Conservation (phyloP, 2,113 vertebrate species). For the Maylandia zebra region DNA sequence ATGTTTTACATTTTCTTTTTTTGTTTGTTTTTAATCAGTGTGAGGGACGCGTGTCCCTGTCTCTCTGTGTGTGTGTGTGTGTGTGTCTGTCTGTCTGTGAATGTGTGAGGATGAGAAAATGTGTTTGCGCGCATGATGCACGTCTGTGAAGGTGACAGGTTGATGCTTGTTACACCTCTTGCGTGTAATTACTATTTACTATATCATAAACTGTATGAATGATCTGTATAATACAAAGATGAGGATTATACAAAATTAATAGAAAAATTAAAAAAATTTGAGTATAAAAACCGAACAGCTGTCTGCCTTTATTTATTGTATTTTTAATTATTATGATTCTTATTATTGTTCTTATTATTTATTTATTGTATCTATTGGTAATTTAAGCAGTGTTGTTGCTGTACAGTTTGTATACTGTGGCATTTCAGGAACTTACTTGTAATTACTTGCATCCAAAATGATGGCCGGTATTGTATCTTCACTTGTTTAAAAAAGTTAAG, state of each 20-base stretch:
- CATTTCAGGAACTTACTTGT: neutral
- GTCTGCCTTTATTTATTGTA: neutral
- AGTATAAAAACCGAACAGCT: slow-evolving; percentile 44
- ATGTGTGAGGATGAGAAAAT: neutral
- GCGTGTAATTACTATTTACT: slow-evolving; percentile 69
- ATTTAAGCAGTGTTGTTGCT: neutral
- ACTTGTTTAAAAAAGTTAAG: neutral
- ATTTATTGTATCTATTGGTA: neutral
- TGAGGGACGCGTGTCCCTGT: slow-evolving; percentile 7
- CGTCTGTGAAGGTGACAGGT: slow-evolving; percentile 46
- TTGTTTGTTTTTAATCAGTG: slow-evolving; percentile 40
- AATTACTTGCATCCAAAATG: neutral
- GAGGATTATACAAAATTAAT: slow-evolving; percentile 66
- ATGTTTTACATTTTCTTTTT: slow-evolving; percentile 57
- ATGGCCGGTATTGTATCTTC: neutral
- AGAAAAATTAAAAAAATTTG: slow-evolving; percentile 66
- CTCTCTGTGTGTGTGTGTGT: neutral
- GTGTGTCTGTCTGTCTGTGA: neutral
- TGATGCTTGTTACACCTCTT: slow-evolving; percentile 53
- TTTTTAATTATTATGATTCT: neutral
- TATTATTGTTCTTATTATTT: neutral
- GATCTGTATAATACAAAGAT: slow-evolving; percentile 72
- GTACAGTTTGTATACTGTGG: neutral
- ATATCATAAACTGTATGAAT: slow-evolving; percentile 71
- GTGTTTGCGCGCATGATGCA: slow-evolving; percentile 28